A percentile compares a stretch with the other conserved stretches of the same genome.
Evolutionary conservation across 2,797 vertebrate genomes (phyloP).

Genomic region (Chromobotia macracanthus): DNA sequence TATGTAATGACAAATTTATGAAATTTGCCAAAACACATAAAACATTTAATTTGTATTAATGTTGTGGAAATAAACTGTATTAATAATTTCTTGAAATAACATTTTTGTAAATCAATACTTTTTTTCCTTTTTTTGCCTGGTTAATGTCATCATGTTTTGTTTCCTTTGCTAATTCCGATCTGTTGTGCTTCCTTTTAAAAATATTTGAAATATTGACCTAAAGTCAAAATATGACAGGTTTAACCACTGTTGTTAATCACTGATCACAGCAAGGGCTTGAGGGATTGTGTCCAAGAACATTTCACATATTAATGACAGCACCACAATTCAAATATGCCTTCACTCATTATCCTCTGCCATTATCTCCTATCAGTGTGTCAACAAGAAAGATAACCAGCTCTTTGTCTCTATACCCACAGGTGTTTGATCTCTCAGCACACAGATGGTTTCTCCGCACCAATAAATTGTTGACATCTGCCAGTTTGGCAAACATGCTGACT

Average conservation of each 20-base stretch:
- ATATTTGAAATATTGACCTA: neutral
- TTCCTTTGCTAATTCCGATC: neutral
- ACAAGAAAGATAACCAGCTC: conserved; percentile 40
- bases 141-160: neutral
- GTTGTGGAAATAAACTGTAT: neutral
- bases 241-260: neutral
- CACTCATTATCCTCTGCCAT: conserved; percentile 48
- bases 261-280: conserved; percentile 13
- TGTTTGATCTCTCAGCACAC: conserved; percentile 46
- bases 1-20: too few species aligned
- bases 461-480: conserved; percentile 1
- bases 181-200: too few species aligned
- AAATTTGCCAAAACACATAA: too few species aligned
- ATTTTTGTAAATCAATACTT: neutral
- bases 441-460: conserved; percentile 19
- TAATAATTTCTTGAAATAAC: neutral
- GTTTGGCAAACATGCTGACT: neutral
- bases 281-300: neutral
- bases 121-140: neutral
- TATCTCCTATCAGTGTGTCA: conserved; percentile 51
- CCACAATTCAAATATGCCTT: conserved; percentile 43
- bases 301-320: conserved; percentile 45
- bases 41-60: too few species aligned
- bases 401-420: conserved; percentile 38
- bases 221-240: neutral